Conservation (phyloP, 2,797 vertebrate genomes). For the Crossoptilon crossoptilon region DNA sequence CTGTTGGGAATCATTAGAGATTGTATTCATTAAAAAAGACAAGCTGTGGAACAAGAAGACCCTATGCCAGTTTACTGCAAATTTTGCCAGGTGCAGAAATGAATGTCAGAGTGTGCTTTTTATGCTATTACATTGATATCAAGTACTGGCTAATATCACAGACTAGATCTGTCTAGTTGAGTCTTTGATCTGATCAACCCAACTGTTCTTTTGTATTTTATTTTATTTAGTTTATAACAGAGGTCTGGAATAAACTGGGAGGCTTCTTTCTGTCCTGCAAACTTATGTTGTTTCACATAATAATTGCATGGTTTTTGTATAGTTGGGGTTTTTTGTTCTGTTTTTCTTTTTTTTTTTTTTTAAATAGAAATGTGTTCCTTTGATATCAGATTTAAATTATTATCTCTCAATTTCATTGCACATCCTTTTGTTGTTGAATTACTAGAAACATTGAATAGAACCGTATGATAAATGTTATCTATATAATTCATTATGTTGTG, state of each 20-base stretch:
- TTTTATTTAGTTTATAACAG: neutral
- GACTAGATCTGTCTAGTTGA: neutral
- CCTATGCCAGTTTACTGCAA: neutral
- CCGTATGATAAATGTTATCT: slow-evolving; percentile 15
- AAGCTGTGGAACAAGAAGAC: neutral
- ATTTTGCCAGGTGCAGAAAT: neutral
- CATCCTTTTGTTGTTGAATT: slow-evolving; percentile 36
- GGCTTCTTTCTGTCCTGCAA: neutral
- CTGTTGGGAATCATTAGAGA: neutral
- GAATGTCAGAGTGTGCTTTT: neutral
- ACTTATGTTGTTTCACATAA: neutral
- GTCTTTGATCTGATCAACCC: neutral
- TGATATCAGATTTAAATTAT: slow-evolving; percentile 46
- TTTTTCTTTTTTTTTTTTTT: neutral
- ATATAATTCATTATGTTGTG: slow-evolving; percentile 34
- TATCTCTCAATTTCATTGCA: slow-evolving; percentile 42
- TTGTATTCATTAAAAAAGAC: neutral
- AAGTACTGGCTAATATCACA: neutral
- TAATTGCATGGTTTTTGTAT: neutral
- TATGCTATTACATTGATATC: neutral
- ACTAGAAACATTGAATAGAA: slow-evolving; percentile 33
- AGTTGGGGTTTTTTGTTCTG: neutral
- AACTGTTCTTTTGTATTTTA: neutral
- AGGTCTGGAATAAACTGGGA: neutral
- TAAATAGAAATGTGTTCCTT: neutral